phyloP scores from a whole-genome alignment of 1,140 invertebrate species.

The roundworm (Caenorhabditis elegans) region DNA sequence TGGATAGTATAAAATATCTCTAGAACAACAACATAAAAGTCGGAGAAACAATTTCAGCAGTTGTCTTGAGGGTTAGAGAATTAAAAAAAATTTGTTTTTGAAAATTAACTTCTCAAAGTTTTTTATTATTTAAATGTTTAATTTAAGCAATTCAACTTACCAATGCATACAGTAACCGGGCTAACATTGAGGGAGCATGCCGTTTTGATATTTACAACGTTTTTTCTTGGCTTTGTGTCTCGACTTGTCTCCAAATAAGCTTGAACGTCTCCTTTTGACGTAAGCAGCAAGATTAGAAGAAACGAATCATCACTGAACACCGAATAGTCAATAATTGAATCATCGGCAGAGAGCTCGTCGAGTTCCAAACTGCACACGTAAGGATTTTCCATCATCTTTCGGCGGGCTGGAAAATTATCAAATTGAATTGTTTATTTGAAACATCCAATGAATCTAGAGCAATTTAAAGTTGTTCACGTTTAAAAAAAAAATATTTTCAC shows the following conservation, averaged over 20 bases:
- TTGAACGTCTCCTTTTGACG: slow-evolving; percentile 19
- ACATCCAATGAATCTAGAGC: not conserved
- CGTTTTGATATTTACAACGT: not conserved
- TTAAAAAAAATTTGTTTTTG: too few relatives aligned
- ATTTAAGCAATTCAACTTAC: not conserved
- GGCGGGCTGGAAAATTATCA: not conserved
- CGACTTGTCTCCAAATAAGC: not conserved
- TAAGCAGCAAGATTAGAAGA: slow-evolving; percentile 32
- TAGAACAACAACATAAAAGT: too few relatives aligned
- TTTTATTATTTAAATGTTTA: too few relatives aligned
- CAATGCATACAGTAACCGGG: not conserved
- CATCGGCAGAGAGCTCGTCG: slow-evolving; percentile 33
- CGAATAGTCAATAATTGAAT: slow-evolving; percentile 39
- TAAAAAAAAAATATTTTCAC: too few relatives aligned
- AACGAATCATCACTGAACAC: slow-evolving; percentile 33
- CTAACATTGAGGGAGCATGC: not conserved
- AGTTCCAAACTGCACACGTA: slow-evolving; percentile 24
- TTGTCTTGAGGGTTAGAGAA: too few relatives aligned
- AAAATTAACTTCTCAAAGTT: too few relatives aligned
- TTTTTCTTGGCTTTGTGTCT: slow-evolving; percentile 4
- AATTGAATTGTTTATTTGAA: too few relatives aligned
- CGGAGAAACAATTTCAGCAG: too few relatives aligned
- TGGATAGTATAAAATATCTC: too few relatives aligned
- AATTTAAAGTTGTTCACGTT: not conserved
- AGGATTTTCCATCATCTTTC: slow-evolving; percentile 33